Conservation (phyloP, 2,888 invertebrate genomes). For the Pyrochroa serraticornis region DNA sequence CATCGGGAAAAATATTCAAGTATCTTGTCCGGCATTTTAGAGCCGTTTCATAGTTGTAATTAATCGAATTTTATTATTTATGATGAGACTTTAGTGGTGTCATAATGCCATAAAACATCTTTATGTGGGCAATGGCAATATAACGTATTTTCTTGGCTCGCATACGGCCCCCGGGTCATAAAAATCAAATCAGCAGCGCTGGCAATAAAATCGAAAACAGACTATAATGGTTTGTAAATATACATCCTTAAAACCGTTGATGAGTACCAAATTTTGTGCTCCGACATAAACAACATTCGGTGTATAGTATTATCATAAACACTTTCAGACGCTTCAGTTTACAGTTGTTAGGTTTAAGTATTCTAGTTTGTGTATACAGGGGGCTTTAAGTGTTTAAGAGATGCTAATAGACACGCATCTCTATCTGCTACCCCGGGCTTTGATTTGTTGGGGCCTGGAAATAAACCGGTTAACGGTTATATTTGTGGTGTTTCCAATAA, state of each 20-base stretch:
- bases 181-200: conserved; percentile 28
- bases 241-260: conserved; percentile 52
- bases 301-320: conserved; percentile 52
- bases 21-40: conserved; percentile 11
- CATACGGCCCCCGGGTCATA: conserved; percentile 10
- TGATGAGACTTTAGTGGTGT: conserved; percentile 30
- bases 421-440: conserved; percentile 51
- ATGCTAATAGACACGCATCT: conserved; percentile 54
- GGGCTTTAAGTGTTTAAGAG: conserved; percentile 53
- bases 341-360: conserved; percentile 54
- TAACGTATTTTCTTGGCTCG: neutral
- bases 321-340: conserved; percentile 53
- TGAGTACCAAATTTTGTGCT: conserved; percentile 55
- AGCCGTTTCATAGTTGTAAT: conserved; percentile 15
- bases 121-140: conserved; percentile 27
- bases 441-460: conserved; percentile 36
- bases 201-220: conserved; percentile 49
- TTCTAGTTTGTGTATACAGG: conserved; percentile 54
- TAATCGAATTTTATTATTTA: conserved; percentile 33
- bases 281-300: conserved; percentile 51
- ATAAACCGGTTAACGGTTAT: conserved; percentile 36
- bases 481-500: conserved; percentile 36
- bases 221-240: conserved; percentile 52
- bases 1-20: neutral
- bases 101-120: conserved; percentile 32